Base-by-base conservation (phyloP, 1,140 invertebrate species). In the Argopecten irradians region DNA sequence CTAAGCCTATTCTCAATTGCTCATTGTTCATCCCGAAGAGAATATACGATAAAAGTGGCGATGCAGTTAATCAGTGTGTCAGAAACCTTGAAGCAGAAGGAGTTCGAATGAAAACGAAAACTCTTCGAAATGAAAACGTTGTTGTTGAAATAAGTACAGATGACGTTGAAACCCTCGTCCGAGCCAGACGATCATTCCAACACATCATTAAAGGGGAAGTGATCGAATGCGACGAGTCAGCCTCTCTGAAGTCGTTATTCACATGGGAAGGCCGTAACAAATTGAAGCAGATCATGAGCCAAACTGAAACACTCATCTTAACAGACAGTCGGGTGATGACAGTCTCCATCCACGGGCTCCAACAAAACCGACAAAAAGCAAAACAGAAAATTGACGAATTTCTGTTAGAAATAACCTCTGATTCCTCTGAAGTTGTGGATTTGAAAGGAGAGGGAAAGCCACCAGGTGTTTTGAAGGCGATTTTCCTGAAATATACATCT, bases 391-490 rank as follows among this genome's bases (percentile, higher is more conserved):
- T 93, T 9, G 86, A 89, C 19, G 39, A 83, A 2, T 94, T 91
- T 90, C 55, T 93, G 11, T 85, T 88, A 2, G 83, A 88, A 71
- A 55, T 92, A 32, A 43, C 82, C 28, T 43, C 32, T 22, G 90
- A 86, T 0, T 84, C 33, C 19, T 46, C 55, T 14, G 91, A 88
- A 86, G 87, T 88, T 8, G 22, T 93, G 0, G 41, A 14, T 3
- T 82, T 94, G 34, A 92, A 89, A 85, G 91, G 92, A 0, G 71
- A 83, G 19, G 88, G 87, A 3, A 91, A 91, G 82, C 94, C 94
- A 83, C 84, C 86, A 9, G 94, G 94, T 22, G 36, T 94, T 11
- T 92, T 94, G 93, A 94, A 94, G 88, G 89, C 87, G 3, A 71
- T 94, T 16, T 46, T 93, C 34, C 33, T 86, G 11, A 88, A 86